These are phyloP conservation scores for Parazoanthus atlanticus DNA, from an alignment of 92 coral and sea anemone genomes.

Conservation along the genomic window DNA sequence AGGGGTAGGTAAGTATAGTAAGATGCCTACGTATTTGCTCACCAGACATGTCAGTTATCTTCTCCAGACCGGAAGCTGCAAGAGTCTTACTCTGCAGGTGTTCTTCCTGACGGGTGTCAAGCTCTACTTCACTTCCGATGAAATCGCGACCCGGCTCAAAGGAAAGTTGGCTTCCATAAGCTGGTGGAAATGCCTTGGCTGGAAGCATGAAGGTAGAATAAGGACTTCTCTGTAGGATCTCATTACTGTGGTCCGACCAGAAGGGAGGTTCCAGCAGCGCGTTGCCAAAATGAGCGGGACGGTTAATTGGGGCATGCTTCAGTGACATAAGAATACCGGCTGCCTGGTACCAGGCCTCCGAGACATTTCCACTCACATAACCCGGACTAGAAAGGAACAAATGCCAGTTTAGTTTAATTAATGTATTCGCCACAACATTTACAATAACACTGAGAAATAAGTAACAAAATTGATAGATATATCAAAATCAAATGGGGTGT, in stretches of 20 bases:
- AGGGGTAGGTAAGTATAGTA: too few relatives aligned
- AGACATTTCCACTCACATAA: slow-evolving; percentile 5
- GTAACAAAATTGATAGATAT: too few relatives aligned
- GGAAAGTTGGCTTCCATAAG: neutral
- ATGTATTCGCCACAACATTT: too few relatives aligned
- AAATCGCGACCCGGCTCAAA: slow-evolving; percentile 30
- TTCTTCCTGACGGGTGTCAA: neutral
- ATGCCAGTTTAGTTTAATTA: neutral
- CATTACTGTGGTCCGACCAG: slow-evolving; percentile 32
- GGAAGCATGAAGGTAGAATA: slow-evolving; percentile 19
- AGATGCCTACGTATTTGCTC: neutral
- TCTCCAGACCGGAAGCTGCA: neutral
- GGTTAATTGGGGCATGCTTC: slow-evolving; percentile 37
- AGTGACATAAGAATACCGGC: slow-evolving; percentile 41
- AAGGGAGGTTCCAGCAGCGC: slow-evolving; percentile 5
- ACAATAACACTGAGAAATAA: too few relatives aligned
- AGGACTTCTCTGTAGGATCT: slow-evolving; percentile 7
- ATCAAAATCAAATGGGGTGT: too few relatives aligned
- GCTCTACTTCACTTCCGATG: slow-evolving; percentile 2
- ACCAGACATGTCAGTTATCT: neutral
- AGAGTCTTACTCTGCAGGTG: too few relatives aligned
- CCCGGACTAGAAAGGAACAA: neutral
- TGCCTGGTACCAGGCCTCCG: slow-evolving; percentile 36
- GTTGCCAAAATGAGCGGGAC: slow-evolving; percentile 20
- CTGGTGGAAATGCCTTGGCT: neutral